Base-by-base conservation (phyloP, 2,888 invertebrate genomes). In the Thysanoteuthis rhombus region DNA sequence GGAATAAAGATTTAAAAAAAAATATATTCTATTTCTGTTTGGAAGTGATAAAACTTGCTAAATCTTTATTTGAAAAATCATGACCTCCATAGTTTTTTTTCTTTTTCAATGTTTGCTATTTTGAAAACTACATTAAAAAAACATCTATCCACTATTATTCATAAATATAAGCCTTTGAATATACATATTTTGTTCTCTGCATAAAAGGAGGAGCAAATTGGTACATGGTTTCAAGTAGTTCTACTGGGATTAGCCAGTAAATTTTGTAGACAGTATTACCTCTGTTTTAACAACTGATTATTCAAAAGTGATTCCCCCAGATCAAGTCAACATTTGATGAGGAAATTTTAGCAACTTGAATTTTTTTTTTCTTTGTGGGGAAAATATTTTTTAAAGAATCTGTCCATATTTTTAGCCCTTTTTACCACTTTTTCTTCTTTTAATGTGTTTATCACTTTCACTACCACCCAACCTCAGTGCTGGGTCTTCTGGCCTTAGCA, bases 401-500 rank as follows among this genome's bases (percentile, higher is more conserved):
- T 75, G 75, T 75, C 75, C 75, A 75, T 75, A 75, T 75, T 75
- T 75, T 75, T 75, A 75, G 10, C 16, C 75, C 58, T 36, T 3
- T 75, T 16, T 75, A 75, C 75, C 75, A 75, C 12, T 36, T 75
- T 75, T n/a, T n/a, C 12, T 75, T n/a, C 36, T 36, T 75, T 75
- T 3, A n/a, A n/a, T 75, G 75, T 75, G n/a, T 75, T 75, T 12
- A n/a, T 75, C 75, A 75, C 75, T 75, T n/a, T 75, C 75, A 75
- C n/a, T 75, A n/a, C 75, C n/a, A n/a, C n/a, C 75, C 75, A 75
- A 75, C 75, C n/a, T 75, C n/a, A 75, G 75, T n/a, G 75, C 36
- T 75, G 75, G n/a, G 75, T n/a, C 75, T 75, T 75, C 75, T 75
- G 75, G 75, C 75, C n/a, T 75, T 75, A 75, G 75, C 75, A n/a